phyloP scores from a whole-genome alignment of 2,888 invertebrate genomes.

The Neelides folsomi region DNA sequence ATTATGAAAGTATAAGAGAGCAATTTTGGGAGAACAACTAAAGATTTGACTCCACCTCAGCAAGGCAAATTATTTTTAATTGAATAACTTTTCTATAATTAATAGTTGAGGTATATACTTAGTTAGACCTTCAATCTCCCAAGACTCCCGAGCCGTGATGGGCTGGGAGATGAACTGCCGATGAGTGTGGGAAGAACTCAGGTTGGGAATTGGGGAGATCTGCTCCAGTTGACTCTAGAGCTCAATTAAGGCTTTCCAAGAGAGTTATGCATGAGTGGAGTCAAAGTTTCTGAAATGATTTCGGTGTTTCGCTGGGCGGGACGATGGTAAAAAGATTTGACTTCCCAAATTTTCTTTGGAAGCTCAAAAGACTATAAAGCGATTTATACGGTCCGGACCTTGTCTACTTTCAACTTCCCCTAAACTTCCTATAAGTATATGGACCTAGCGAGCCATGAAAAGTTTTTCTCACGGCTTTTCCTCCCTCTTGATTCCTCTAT shows the following conservation, averaged over 20 bases:
- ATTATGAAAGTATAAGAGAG: too few species aligned
- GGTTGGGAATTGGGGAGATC: not conserved
- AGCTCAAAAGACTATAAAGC: conserved; percentile 4
- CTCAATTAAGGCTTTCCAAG: conserved; percentile 14
- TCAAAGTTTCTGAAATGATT: conserved; percentile 16
- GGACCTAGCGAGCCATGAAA: not conserved
- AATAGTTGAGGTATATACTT: too few species aligned
- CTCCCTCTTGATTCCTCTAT: not conserved
- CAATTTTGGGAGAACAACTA: too few species aligned
- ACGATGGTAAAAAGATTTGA: not conserved
- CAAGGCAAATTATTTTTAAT: too few species aligned
- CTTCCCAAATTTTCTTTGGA: too few species aligned
- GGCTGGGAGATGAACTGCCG: too few species aligned
- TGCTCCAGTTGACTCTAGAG: conserved; percentile 11
- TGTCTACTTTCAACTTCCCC: not conserved
- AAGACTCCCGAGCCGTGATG: not conserved
- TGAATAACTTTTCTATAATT: too few species aligned
- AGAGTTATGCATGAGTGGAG: conserved; percentile 13
- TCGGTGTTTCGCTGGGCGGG: conserved; percentile 10
- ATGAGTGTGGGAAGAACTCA: too few species aligned
- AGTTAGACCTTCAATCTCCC: not conserved
- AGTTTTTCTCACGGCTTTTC: conserved; percentile 3
- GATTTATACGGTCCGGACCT: conserved; percentile 4
- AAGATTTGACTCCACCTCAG: too few species aligned
- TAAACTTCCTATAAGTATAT: not conserved